A percentile compares a stretch with the other conserved stretches of the same genome.
Conservation (phyloP, 2,888 invertebrate genomes). For the Rutpela maculata region DNA sequence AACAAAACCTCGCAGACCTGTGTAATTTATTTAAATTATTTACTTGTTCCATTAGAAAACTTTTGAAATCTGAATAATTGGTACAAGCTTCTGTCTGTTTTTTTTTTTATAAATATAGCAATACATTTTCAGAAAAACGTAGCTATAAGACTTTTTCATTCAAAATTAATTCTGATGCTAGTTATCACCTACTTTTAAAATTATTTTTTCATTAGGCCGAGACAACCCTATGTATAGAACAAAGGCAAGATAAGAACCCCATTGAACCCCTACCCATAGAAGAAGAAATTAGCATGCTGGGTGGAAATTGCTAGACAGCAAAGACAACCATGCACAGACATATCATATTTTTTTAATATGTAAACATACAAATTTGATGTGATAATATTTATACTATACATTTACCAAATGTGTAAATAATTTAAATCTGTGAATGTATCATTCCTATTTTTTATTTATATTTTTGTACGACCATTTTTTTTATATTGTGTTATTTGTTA, state of each 20-base stretch:
- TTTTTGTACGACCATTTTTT: conserved; percentile 41
- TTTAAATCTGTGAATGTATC: conserved; percentile 45
- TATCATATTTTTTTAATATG: conserved; percentile 40
- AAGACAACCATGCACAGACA: conserved; percentile 27
- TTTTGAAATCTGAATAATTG: too few relatives aligned
- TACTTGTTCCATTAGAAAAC: too few relatives aligned
- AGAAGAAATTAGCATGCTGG: conserved; percentile 65
- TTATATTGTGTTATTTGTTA: conserved; percentile 33
- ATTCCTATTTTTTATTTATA: conserved; percentile 47
- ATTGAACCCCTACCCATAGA: conserved; percentile 60
- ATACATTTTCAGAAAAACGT: too few relatives aligned
- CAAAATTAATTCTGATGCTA: background rate
- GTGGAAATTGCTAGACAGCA: conserved; percentile 37
- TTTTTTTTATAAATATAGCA: too few relatives aligned
- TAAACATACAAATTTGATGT: conserved; percentile 43
- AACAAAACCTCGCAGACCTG: too few relatives aligned
- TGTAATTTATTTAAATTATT: too few relatives aligned
- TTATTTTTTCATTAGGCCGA: conserved; percentile 39
- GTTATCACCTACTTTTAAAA: background rate
- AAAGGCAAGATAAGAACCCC: conserved; percentile 53
- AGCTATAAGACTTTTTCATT: too few relatives aligned
- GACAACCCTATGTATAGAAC: conserved; percentile 53
- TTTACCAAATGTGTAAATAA: conserved; percentile 35
- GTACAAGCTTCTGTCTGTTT: too few relatives aligned
- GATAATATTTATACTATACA: conserved; percentile 43